These are phyloP conservation scores for Onchidella celtica DNA, from an alignment of 2,888 invertebrate species.

Conservation along the genomic window DNA sequence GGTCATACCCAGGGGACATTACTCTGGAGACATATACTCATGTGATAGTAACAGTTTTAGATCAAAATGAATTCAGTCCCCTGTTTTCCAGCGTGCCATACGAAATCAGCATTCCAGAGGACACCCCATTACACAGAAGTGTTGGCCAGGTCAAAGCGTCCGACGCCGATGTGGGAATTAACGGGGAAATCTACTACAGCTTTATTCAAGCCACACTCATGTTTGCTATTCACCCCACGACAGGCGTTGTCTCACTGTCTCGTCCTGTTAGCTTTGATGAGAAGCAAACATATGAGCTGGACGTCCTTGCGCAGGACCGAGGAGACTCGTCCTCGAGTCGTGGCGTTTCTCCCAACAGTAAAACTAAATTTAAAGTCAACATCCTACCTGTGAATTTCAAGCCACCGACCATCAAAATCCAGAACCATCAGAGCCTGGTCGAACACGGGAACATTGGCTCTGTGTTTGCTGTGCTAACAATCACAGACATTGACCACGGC, in stretches of 20 bases:
- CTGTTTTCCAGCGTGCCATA: conserved; percentile 95
- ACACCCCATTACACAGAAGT: conserved; percentile 91
- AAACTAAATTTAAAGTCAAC: conserved; percentile 85
- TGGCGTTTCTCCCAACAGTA: conserved; percentile 83
- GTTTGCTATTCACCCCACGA: conserved; percentile 95
- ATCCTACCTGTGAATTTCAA: conserved; percentile 89
- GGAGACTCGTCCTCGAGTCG: conserved; percentile 82
- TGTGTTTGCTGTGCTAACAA: conserved; percentile 93
- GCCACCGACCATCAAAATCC: conserved; percentile 91
- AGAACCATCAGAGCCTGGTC: conserved; percentile 87
- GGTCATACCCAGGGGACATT: conserved; percentile 80
- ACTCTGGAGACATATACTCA: conserved; percentile 75
- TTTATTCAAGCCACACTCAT: conserved; percentile 86
- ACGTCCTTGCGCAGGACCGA: conserved; percentile 92
- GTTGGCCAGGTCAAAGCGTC: conserved; percentile 88
- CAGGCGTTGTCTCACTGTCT: conserved; percentile 92
- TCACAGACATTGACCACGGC: conserved; percentile 91
- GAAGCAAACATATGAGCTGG: conserved; percentile 86
- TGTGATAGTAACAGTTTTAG: conserved; percentile 82
- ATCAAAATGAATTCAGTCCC: conserved; percentile 90
- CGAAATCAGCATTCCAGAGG: conserved; percentile 92
- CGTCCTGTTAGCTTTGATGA: conserved; percentile 87
- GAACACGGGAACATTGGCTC: conserved; percentile 88
- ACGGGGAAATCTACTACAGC: conserved; percentile 98
- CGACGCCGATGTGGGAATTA: conserved; percentile 97